Evolutionary conservation across 2,797 vertebrate species (phyloP).

Genomic region (Takifugu ocellatus): DNA sequence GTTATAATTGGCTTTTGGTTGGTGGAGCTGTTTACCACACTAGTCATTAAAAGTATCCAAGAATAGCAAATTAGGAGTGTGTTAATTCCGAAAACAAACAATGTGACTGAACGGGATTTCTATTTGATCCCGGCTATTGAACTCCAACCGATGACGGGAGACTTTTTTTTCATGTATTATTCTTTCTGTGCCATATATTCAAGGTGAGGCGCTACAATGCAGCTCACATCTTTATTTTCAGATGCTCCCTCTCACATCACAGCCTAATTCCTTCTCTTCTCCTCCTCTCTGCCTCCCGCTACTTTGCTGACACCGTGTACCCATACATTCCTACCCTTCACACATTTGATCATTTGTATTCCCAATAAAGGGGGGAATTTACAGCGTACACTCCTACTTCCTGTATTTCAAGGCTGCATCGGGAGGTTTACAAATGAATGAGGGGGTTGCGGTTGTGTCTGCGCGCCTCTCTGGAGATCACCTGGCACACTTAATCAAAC

Average conservation of each 20-base stretch:
- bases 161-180: slow-evolving; percentile 75
- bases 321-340: slow-evolving; percentile 60
- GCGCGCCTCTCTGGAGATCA: slow-evolving; percentile 73
- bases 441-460: slow-evolving; percentile 72
- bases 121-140: slow-evolving; percentile 66
- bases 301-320: slow-evolving; percentile 70
- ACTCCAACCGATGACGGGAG: slow-evolving; percentile 64
- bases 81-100: slow-evolving; percentile 77
- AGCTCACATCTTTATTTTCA: slow-evolving; percentile 74
- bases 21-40: slow-evolving; percentile 69
- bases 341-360: slow-evolving; percentile 76
- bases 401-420: slow-evolving; percentile 69
- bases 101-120: slow-evolving; percentile 54
- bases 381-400: slow-evolving; percentile 70
- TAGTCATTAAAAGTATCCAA: slow-evolving; percentile 81
- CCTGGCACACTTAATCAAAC: slow-evolving; percentile 75
- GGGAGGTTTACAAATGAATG: slow-evolving; percentile 77
- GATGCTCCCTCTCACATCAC: slow-evolving; percentile 71
- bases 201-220: slow-evolving; percentile 67
- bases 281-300: slow-evolving; percentile 60
- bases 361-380: slow-evolving; percentile 74
- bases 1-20: slow-evolving; percentile 79
- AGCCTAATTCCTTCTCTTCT: slow-evolving; percentile 71
- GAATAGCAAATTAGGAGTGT: slow-evolving; percentile 80
- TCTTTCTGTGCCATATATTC: slow-evolving; percentile 73